These are phyloP conservation scores for Toxostoma redivivum DNA, from an alignment of 2,113 vertebrate genomes.

Conservation along the genomic window DNA sequence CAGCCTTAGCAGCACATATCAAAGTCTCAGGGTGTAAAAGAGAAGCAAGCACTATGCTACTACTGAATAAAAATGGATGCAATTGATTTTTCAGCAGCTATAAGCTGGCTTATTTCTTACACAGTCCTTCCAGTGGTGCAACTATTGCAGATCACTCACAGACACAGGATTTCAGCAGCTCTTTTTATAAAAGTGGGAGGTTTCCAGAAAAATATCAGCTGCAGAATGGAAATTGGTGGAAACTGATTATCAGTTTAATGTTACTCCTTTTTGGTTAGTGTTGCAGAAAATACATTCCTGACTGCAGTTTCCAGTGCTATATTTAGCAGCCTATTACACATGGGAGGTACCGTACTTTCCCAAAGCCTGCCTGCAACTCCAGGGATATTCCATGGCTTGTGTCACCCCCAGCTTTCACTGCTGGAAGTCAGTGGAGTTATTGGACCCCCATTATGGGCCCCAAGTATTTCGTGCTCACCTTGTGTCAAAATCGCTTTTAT, in stretches of 20 bases:
- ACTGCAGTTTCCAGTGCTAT: not conserved
- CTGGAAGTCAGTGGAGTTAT: not conserved
- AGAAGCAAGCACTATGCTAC: not conserved
- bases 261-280: not conserved
- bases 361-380: not conserved
- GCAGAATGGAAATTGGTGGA: not conserved
- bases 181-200: not conserved
- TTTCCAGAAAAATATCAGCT: not conserved
- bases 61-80: not conserved
- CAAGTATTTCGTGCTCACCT: not conserved
- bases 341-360: not conserved
- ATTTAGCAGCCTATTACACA: not conserved
- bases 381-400: not conserved
- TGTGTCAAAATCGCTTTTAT: not conserved
- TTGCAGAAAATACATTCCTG: not conserved
- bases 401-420: not conserved
- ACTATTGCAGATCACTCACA: not conserved
- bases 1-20: not conserved
- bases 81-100: not conserved
- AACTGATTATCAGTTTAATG: not conserved
- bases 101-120: not conserved
- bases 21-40: not conserved
- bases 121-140: not conserved
- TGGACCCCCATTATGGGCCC: fast-evolving
- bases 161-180: not conserved